Base-by-base conservation (phyloP, 2,113 vertebrate genomes). In the Microtus oregoni region DNA sequence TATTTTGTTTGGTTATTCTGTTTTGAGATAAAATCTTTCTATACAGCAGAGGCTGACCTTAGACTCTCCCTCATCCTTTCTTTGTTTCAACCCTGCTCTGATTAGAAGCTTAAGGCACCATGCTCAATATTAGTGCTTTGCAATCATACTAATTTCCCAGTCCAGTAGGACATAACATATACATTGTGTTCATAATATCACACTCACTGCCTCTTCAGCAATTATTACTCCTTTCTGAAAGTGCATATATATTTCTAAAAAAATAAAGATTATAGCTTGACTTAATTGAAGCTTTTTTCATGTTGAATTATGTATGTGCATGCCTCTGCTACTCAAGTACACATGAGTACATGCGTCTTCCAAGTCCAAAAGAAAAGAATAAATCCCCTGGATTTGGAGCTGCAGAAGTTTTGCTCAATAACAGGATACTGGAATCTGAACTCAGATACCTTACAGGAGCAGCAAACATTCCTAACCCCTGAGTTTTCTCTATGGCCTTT, bases 141-240 rank as follows among this genome's bases (percentile, higher is more conserved):
- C 9, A 32, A 30, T 44, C 28, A 20, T 41, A 47, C 28, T 67
- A 86, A 67, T 30, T 30, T 0, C 9, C 7, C 1, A 32, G 13
- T 20, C 8, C 4, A 30, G 0, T 17, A 32, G 14, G 8, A 19
- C 1, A 85, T 32, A 44, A 32, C 5, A 38, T 81, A 58, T 13
- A 2, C 11, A 22, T 55, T 30, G 26, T 65, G 4, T 2, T 77
- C 52, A 47, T 14, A 3, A 4, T 52, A 12, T 68, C 58, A 86
- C 1, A 82, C 1, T 20, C 35, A 50, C 75, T 38, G 1, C 1
- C 5, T 81, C 38, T 47, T 47, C 2, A 1, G 7, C 1, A 44
- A 81, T 85, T 7, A n/a, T 28, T 8, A 3, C 7, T 89, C 26
- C 28, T 96, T 78, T 77, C 5, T 55, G 26, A 86, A 86, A 58